Base-by-base conservation (phyloP, 1,140 invertebrate genomes). In the Chironomus tepperi region DNA sequence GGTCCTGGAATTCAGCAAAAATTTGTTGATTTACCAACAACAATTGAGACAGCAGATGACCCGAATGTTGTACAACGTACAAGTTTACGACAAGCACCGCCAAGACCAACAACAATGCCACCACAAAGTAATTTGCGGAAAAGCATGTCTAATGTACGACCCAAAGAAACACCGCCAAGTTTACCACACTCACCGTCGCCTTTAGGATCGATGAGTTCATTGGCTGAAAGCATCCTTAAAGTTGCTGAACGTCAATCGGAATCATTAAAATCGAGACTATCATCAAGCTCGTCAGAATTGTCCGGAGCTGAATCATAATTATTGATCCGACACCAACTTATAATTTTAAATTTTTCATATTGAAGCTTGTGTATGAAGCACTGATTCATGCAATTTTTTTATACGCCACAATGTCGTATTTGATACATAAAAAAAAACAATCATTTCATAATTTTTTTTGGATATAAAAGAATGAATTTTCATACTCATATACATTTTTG, bases 1-100 rank as follows among this genome's bases (percentile, higher is more conserved):
- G 97, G 97, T 73, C 97, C 97, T 75, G 65, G 65, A 7, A 96
- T 96, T 81, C 92, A 96, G 83, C 95, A 98, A 83, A 87, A 94
- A 75, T 87, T 98, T 72, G 87, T 98, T 74, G 96, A 98, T 84
- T 84, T 98, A 78, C 95, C 95, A 76, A 95, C 93, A 70, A 93
- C 92, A 18, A 80, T 88, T 7, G 92, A 93, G 85, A 93, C 90
- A 67, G 89, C 91, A 24, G 92, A 89, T 81, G 79, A 81, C 70
- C 77, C 77, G 72, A 42, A 18, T 19, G 65, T n/a, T 19, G 16
- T 70, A 21, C 75, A 76, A 65, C 65, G 72, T 16, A n/a, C 42
- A 42, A 34, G 15, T 42, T 64, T 76, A 15, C 0, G 75, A n/a
- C 75, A 74, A 73, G 75, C 75, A 15, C 75, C 75, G 18, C 65